Percentiles rank a stretch among this genome's conserved stretches.
phyloP scores from a whole-genome alignment of 30 jellyfish, hydroid and myxozoan genomes.

The Aurelia aurita region DNA sequence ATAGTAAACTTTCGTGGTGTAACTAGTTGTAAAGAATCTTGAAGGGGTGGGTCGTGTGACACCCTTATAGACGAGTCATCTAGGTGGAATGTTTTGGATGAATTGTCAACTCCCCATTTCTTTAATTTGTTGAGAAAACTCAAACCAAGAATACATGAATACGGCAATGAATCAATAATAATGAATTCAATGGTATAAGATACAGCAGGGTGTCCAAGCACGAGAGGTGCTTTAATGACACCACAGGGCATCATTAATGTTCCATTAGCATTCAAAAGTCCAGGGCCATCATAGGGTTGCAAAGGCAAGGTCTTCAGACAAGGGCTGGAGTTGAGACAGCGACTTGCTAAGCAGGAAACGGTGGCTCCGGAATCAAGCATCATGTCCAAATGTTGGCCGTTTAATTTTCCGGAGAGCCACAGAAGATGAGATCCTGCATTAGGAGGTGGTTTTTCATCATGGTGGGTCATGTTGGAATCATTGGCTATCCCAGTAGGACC shows the following conservation, averaged over 20 bases:
- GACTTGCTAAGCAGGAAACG: slow-evolving; percentile 23
- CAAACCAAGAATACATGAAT: slow-evolving; percentile 26
- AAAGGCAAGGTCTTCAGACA: neutral
- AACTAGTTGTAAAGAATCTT: slow-evolving; percentile 4
- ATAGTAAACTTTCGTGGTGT: slow-evolving; percentile 16
- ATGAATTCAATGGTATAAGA: slow-evolving; percentile 18
- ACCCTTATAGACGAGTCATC: slow-evolving; percentile 20
- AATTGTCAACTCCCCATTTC: slow-evolving; percentile 44
- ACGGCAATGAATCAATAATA: slow-evolving; percentile 30
- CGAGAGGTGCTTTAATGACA: slow-evolving; percentile 34
- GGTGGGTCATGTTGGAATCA: slow-evolving; percentile 5
- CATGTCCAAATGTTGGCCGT: slow-evolving; percentile 22
- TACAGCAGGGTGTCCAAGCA: slow-evolving; percentile 51
- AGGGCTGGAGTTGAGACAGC: slow-evolving; percentile 18
- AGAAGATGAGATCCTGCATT: neutral
- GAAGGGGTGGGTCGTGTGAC: slow-evolving; percentile 22
- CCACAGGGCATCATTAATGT: slow-evolving; percentile 30
- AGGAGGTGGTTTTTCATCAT: neutral
- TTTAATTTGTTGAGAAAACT: too few relatives aligned
- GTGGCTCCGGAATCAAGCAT: too few relatives aligned
- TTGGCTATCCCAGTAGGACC: slow-evolving; percentile 11
- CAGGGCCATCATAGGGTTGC: slow-evolving; percentile 34
- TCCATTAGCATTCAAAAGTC: slow-evolving; percentile 47
- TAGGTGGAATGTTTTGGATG: slow-evolving; percentile 11
- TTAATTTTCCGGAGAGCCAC: slow-evolving; percentile 6